phyloP scores from a whole-genome alignment of 2,888 invertebrate species.

The Melanostoma scalare region DNA sequence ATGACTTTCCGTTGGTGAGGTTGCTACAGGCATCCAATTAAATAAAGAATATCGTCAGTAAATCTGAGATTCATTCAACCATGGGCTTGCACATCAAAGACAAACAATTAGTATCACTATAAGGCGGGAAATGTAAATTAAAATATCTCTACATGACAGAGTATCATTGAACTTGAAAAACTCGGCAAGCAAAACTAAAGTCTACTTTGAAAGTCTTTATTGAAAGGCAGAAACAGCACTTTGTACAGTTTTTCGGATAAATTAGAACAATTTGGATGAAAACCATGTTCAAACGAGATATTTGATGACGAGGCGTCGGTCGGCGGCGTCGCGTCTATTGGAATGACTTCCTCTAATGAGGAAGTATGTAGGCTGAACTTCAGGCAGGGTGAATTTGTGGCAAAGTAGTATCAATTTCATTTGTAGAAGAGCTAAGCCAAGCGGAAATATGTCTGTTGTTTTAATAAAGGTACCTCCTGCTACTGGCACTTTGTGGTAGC shows the following conservation, averaged over 20 bases:
- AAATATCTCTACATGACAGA: conserved; percentile 42
- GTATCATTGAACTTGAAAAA: conserved; percentile 13
- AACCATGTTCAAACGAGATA: too few species aligned
- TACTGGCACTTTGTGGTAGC: too few species aligned
- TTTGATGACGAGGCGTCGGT: too few species aligned
- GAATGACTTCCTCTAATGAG: too few species aligned
- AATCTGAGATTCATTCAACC: conserved; percentile 14
- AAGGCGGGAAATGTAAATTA: conserved; percentile 54
- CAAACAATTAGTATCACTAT: conserved; percentile 61
- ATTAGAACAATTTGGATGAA: too few species aligned
- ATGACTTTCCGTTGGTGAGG: conserved; percentile 75
- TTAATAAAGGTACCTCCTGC: too few species aligned
- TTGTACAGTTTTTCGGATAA: conserved; percentile 35
- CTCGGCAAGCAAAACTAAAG: conserved; percentile 57
- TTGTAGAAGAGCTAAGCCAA: too few species aligned
- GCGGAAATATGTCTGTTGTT: too few species aligned
- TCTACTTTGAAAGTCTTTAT: conserved; percentile 33
- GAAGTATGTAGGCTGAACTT: too few species aligned
- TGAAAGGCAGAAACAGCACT: conserved; percentile 18
- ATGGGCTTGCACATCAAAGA: conserved; percentile 60
- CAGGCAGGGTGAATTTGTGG: too few species aligned
- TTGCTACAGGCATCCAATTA: conserved; percentile 57
- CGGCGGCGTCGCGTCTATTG: too few species aligned
- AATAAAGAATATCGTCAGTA: conserved; percentile 32
- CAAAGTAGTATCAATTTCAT: too few species aligned